Evolutionary conservation across 1,140 invertebrate genomes (phyloP).

Genomic region (Bombus waltoni): DNA sequence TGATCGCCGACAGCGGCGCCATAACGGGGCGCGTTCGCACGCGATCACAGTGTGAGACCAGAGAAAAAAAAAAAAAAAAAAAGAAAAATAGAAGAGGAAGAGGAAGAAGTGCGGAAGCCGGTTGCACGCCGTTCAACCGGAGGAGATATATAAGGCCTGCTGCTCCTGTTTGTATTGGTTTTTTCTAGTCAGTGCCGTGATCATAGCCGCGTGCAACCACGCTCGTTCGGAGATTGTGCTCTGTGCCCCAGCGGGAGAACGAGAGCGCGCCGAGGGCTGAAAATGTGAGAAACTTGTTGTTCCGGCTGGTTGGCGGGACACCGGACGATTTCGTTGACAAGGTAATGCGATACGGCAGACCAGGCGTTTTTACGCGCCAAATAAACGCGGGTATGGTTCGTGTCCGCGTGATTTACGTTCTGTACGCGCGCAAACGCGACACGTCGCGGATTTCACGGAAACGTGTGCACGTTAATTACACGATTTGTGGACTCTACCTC

Average conservation of each 20-base stretch:
- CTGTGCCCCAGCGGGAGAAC: constrained; percentile 10
- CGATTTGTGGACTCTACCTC: neutral
- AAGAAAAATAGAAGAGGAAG: neutral
- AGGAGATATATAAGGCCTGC: neutral
- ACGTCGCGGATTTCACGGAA: neutral
- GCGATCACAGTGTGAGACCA: constrained; percentile 44
- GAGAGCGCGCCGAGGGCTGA: constrained; percentile 4
- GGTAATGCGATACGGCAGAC: neutral
- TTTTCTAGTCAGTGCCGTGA: constrained; percentile 17
- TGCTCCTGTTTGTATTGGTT: neutral
- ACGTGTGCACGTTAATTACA: neutral
- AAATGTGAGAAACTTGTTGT: constrained; percentile 46
- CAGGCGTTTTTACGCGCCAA: constrained; percentile 41
- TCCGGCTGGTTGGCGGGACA: constrained; percentile 42
- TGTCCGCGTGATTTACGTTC: constrained; percentile 31
- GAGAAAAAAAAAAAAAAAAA: neutral
- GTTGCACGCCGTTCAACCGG: neutral
- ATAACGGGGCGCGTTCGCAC: constrained; percentile 57
- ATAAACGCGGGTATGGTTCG: neutral
- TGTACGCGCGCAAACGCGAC: constrained; percentile 14
- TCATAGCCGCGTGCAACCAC: constrained; percentile 7
- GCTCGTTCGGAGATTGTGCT: neutral
- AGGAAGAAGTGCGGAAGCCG: neutral
- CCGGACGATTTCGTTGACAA: constrained; percentile 35
- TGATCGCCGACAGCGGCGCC: constrained; percentile 58